These are phyloP conservation scores for Rhagium mordax DNA, from an alignment of 2,888 invertebrate genomes.

Conservation along the genomic window DNA sequence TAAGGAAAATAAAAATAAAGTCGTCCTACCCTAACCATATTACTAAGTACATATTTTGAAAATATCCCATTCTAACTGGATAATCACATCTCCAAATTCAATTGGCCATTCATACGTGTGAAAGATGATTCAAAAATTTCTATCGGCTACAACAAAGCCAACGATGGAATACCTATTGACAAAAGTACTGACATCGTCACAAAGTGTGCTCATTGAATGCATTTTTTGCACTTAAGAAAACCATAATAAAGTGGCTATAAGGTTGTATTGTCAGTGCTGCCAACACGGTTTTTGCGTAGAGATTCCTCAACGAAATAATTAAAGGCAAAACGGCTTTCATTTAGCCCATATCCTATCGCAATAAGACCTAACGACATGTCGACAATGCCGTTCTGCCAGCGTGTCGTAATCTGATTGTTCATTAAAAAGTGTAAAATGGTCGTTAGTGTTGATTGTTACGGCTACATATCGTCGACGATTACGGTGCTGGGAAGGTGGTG, in stretches of 20 bases:
- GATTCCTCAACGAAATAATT: slow-evolving; percentile 49
- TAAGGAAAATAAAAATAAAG: too few relatives aligned
- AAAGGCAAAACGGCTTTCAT: slow-evolving; percentile 50
- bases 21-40: too few relatives aligned
- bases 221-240: slow-evolving; percentile 41
- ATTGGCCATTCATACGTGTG: background rate
- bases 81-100: background rate
- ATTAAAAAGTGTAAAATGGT: slow-evolving; percentile 61
- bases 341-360: slow-evolving; percentile 47
- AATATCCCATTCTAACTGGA: too few relatives aligned
- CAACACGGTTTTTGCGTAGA: slow-evolving; percentile 38
- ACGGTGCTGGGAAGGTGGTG: slow-evolving; percentile 23
- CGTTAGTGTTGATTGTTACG: slow-evolving; percentile 60
- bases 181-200: background rate
- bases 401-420: slow-evolving; percentile 58
- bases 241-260: slow-evolving; percentile 39
- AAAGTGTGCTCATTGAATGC: slow-evolving; percentile 44
- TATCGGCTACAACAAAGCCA: background rate
- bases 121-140: background rate
- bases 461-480: slow-evolving; percentile 49
- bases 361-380: slow-evolving; percentile 54
- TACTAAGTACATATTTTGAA: too few relatives aligned
- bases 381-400: slow-evolving; percentile 51
- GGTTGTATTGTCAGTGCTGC: slow-evolving; percentile 35
- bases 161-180: background rate